Base-by-base conservation (phyloP, 2,888 invertebrate genomes). In the Acrobasis suavella region DNA sequence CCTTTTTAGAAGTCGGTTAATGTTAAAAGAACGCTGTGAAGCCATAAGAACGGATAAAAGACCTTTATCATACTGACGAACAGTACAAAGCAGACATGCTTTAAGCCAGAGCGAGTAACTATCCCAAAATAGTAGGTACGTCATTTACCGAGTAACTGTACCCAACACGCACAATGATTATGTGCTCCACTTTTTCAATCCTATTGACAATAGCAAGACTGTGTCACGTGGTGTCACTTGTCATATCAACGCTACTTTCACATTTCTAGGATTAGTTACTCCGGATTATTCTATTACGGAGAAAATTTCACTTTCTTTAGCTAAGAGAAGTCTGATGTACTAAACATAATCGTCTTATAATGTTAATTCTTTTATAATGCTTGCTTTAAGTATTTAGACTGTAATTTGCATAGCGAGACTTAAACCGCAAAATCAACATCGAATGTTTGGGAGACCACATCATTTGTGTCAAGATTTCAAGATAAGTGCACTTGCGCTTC, bases 151-250 rank as follows among this genome's bases (percentile, higher is more conserved):
- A 10, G 14, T 76, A 74, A 77, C 75, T 67, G 74, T 76, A 70
- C 67, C 72, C 68, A 65, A 61, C 68, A 72, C 75, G 73, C 74
- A 74, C 72, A 69, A 71, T 69, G 56, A 56, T 56, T 56, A 56
- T 65, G 64, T 70, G 75, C 66, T 72, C 77, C 64, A 75, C 74
- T 75, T 77, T 70, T 72, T 67, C 59, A 65, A 64, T 58, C 58
- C 58, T 61, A 64, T 64, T 67, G 64, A 65, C 67, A 65, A 66
- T 64, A 62, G 65, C 64, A 60, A 22, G 50, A 52, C 55, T 2
- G 55, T 55, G 70, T 71, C 71, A 72, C 68, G 65, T 71, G 68
- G 55, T 55, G 70, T 71, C 71, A 72, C 68, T 65, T 71, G 68
- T 67, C 67, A 67, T 67, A 67, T 69, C 65, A 67, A 65, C 15